Evolutionary conservation across 2,113 vertebrate genomes (phyloP).

Genomic region (Danionella cerebrum): DNA sequence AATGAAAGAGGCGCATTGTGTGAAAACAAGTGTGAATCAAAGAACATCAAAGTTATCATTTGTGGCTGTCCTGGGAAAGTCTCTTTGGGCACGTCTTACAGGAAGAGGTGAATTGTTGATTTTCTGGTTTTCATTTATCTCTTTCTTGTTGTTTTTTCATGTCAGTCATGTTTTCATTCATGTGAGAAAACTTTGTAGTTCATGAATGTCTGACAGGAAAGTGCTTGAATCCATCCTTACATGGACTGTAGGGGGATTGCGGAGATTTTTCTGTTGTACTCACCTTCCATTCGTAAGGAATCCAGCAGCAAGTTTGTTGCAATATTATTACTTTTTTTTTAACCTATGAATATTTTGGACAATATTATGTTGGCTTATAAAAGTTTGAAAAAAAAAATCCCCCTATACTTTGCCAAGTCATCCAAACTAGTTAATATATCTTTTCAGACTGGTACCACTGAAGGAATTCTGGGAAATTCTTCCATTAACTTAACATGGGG

Average conservation of each 20-base stretch:
- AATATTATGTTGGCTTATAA: too few relatives aligned
- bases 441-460: too few relatives aligned
- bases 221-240: neutral
- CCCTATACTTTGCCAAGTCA: too few relatives aligned
- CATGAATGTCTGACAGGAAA: neutral
- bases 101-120: neutral
- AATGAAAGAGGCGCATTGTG: slow-evolving; percentile 50
- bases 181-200: neutral
- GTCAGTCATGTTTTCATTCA: neutral
- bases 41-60: neutral
- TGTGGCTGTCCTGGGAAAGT: neutral
- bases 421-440: too few relatives aligned
- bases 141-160: neutral
- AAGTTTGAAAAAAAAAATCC: too few relatives aligned
- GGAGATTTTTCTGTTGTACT: neutral
- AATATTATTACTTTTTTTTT: neutral
- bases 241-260: neutral
- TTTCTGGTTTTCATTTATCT: neutral
- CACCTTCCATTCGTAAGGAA: neutral
- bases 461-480: too few relatives aligned
- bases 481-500: too few relatives aligned
- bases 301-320: neutral
- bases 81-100: neutral
- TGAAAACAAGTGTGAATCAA: neutral
- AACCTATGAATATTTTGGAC: too few relatives aligned